Evolutionary conservation across 2,113 vertebrate genomes (phyloP).

Genomic region (Tylochromis polylepis): DNA sequence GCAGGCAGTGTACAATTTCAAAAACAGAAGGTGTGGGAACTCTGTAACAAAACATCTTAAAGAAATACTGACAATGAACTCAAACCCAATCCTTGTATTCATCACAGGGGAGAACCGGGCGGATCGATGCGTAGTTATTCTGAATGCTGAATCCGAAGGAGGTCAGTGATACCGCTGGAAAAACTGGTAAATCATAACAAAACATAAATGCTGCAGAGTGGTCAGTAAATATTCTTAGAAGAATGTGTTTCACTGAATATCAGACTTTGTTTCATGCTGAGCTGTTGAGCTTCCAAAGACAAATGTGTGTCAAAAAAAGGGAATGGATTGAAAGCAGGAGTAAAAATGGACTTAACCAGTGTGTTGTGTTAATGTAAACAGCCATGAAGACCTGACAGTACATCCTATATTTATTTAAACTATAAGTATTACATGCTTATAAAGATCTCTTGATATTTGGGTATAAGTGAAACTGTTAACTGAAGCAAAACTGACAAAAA

Average conservation of each 20-base stretch:
- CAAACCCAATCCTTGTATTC: background rate
- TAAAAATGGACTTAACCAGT: background rate
- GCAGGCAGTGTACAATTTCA: background rate
- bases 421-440: background rate
- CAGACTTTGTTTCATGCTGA: background rate
- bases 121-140: background rate
- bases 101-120: background rate
- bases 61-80: background rate
- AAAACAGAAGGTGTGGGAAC: background rate
- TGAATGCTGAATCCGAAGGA: background rate
- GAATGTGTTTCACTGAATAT: background rate
- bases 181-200: background rate
- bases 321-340: background rate
- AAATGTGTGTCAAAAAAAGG: background rate
- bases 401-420: background rate
- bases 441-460: background rate
- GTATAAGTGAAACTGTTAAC: background rate
- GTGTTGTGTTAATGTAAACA: background rate
- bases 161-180: background rate
- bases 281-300: background rate
- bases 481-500: background rate
- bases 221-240: background rate
- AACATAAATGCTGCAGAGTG: background rate
- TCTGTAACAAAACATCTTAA: background rate
- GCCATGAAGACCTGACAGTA: background rate